Evolutionary conservation across 2,797 vertebrate genomes (phyloP).

Genomic region (Leptatherina wallacei): DNA sequence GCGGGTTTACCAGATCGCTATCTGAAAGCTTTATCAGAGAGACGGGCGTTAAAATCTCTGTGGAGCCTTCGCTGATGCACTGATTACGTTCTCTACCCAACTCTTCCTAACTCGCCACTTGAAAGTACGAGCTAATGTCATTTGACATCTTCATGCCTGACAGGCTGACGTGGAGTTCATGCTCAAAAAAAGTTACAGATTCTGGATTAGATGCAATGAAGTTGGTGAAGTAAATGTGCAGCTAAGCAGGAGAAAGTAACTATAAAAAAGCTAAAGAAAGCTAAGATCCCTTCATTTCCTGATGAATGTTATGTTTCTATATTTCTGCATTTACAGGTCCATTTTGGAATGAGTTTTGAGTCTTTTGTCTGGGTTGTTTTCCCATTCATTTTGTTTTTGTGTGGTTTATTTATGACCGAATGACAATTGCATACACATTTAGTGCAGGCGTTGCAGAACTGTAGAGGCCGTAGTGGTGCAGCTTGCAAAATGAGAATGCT

Average conservation of each 20-base stretch:
- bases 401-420: slow-evolving; percentile 7
- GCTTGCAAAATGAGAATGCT: slow-evolving; percentile 16
- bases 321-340: background rate
- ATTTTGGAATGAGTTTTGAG: background rate
- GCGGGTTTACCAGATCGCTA: slow-evolving; percentile 49
- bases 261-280: too few species aligned
- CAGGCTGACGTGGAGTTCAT: slow-evolving; percentile 31
- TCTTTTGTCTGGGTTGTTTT: background rate
- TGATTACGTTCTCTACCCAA: slow-evolving; percentile 26
- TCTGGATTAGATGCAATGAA: slow-evolving; percentile 7
- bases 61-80: slow-evolving; percentile 34
- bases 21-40: slow-evolving; percentile 52
- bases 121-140: slow-evolving; percentile 32
- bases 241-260: background rate
- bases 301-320: too few species aligned
- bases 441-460: slow-evolving; percentile 1
- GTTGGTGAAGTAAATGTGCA: background rate
- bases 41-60: slow-evolving; percentile 33
- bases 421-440: background rate
- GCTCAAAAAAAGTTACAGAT: slow-evolving; percentile 18
- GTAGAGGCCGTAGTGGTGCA: slow-evolving; percentile 3
- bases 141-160: slow-evolving; percentile 48
- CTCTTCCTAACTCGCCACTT: slow-evolving; percentile 15
- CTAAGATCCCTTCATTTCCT: background rate
- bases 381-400: background rate